Evolutionary conservation across 2,888 invertebrate species (phyloP).

Genomic region (Erebia epiphron): DNA sequence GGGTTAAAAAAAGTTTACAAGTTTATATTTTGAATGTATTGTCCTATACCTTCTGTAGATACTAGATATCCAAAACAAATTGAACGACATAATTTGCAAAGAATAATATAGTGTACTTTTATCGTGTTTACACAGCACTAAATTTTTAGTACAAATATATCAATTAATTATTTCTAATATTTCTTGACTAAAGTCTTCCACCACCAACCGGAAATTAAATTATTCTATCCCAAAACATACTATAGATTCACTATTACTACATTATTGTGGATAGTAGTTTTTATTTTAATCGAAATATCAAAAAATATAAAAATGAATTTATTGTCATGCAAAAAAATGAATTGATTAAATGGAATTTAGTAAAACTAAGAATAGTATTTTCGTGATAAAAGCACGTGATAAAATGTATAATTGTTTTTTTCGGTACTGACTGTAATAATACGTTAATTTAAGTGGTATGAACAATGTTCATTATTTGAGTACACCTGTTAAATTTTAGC

Average conservation of each 20-base stretch:
- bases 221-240: conserved; percentile 12
- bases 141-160: conserved; percentile 15
- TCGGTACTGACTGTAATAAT: conserved; percentile 72
- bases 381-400: conserved; percentile 81
- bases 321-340: conserved; percentile 34
- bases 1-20: too few relatives aligned
- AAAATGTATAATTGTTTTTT: conserved; percentile 74
- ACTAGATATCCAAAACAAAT: too few relatives aligned
- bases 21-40: too few relatives aligned
- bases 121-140: neutral
- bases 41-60: too few relatives aligned
- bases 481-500: conserved; percentile 78
- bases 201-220: conserved; percentile 26
- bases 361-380: conserved; percentile 76
- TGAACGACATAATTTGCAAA: too few relatives aligned
- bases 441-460: conserved; percentile 78
- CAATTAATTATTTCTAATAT: conserved; percentile 16
- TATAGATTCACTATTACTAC: conserved; percentile 14
- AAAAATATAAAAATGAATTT: conserved; percentile 19
- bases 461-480: conserved; percentile 80
- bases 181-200: conserved; percentile 32
- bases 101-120: conserved; percentile 4
- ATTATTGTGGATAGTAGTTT: conserved; percentile 17
- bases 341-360: conserved; percentile 80
- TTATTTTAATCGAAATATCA: conserved; percentile 20